These are phyloP conservation scores for Thaleichthys pacificus DNA, from an alignment of 2,797 vertebrate species.

Conservation along the genomic window DNA sequence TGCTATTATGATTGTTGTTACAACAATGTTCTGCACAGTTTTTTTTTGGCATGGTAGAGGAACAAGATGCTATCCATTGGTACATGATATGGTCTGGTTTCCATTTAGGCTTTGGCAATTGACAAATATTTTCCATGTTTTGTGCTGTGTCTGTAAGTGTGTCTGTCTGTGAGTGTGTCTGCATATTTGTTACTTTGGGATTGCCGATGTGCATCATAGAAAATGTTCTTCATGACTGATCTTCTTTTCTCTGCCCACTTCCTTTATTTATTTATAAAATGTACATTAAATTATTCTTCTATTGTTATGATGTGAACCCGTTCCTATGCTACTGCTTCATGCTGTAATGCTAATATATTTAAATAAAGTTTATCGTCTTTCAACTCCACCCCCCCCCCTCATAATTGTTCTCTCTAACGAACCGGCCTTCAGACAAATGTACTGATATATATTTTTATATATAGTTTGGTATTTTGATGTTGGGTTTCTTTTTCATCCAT, in stretches of 20 bases:
- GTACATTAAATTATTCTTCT: neutral
- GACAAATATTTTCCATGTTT: neutral
- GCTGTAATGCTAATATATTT: slow-evolving; percentile 39
- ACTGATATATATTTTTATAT: no score
- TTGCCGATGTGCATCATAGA: no score
- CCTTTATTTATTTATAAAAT: neutral
- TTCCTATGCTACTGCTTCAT: slow-evolving; percentile 23
- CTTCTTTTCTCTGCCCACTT: slow-evolving; percentile 19
- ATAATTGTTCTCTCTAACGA: neutral
- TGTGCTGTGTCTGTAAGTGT: neutral
- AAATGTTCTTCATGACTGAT: neutral
- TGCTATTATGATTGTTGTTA: slow-evolving; percentile 42
- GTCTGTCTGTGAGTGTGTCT: slow-evolving; percentile 5
- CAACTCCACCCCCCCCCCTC: slow-evolving; percentile 3
- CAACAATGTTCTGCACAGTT: slow-evolving; percentile 23
- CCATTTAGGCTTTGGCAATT: slow-evolving; percentile 18
- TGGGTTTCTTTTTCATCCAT: no score
- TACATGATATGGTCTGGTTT: slow-evolving; percentile 27
- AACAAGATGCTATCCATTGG: slow-evolving; percentile 17
- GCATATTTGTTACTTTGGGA: neutral
- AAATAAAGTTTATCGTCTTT: slow-evolving; percentile 57
- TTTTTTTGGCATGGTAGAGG: slow-evolving; percentile 29
- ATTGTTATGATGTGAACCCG: slow-evolving; percentile 21
- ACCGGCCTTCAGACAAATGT: neutral
- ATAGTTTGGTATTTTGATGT: no score